phyloP scores from a whole-genome alignment of 92 coral and sea anemone species.

The Galaxea fascicularis region DNA sequence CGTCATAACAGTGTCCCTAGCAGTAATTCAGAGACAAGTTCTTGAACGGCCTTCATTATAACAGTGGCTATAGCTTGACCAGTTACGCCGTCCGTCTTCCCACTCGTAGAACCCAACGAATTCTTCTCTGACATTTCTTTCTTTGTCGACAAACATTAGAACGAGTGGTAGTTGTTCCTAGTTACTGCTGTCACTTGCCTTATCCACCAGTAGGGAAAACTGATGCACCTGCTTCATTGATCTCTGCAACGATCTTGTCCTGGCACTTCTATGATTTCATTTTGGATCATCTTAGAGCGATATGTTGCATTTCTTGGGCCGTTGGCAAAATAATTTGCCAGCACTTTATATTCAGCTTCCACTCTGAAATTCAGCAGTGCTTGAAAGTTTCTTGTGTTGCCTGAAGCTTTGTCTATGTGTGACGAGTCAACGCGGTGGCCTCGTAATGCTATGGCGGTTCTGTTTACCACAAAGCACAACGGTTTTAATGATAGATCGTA shows the following conservation, averaged over 20 bases:
- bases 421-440: slow-evolving; percentile 77
- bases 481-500: slow-evolving; percentile 67
- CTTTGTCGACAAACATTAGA: slow-evolving; percentile 69
- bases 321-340: slow-evolving; percentile 55
- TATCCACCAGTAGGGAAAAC: slow-evolving; percentile 67
- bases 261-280: slow-evolving; percentile 62
- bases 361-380: slow-evolving; percentile 74
- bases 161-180: slow-evolving; percentile 74
- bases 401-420: slow-evolving; percentile 54
- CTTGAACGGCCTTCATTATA: slow-evolving; percentile 57
- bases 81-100: slow-evolving; percentile 58
- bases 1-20: slow-evolving; percentile 67
- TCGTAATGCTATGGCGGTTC: slow-evolving; percentile 68
- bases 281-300: slow-evolving; percentile 63
- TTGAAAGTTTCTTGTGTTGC: slow-evolving; percentile 77
- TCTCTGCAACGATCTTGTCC: slow-evolving; percentile 62
- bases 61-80: slow-evolving; percentile 66
- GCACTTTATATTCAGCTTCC: slow-evolving; percentile 68
- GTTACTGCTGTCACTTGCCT: slow-evolving; percentile 67
- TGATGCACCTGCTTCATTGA: slow-evolving; percentile 62
- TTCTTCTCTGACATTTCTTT: slow-evolving; percentile 73
- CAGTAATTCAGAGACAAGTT: slow-evolving; percentile 45
- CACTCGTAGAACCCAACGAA: slow-evolving; percentile 67
- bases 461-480: slow-evolving; percentile 74
- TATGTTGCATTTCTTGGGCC: slow-evolving; percentile 66